Base-by-base conservation (phyloP, 2,888 invertebrate species). In the Acleris sparsana region DNA sequence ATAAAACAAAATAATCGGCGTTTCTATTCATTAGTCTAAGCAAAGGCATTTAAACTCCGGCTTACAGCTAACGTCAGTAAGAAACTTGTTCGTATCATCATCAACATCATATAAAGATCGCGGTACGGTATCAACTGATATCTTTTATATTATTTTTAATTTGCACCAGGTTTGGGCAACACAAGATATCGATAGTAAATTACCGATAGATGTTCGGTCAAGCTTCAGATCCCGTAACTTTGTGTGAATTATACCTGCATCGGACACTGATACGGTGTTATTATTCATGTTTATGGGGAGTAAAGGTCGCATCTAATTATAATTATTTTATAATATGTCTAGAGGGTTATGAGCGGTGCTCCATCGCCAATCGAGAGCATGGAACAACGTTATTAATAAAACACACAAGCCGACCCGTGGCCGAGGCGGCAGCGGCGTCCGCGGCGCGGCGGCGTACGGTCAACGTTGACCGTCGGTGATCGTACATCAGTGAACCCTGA, bases 361-460 rank as follows among this genome's bases (percentile, higher is more conserved):
- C 53, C 44, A 57, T 62, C 71, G 75, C 75, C 72, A 73, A 77
- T 76, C 74, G 73, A 68, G 63, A 70, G 70, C 71, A 70, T 63
- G 48, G 70, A 75, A 79, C 78, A 79, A 77, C 77, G 74, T 81
- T 79, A 79, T 82, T 79, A 80, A 80, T 80, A 82, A 82, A 81
- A 82, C 76, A 80, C 75, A 82, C 79, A 79, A 69, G 51, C 67
- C 75, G 78, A 78, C 77, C 77, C 70, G 73, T 71, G 73, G 71
- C 72, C 69, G 20, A 60, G 33, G 63, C 9, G 29, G 7, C 52
- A n/a, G n/a, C n/a, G n/a, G n/a, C n/a, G n/a, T n/a, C n/a, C 43
- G 53, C 62, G 75, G 39, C 70, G 74, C 75, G 78, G 80, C 87
- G 71, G 74, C 75, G 80, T 87, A 87, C 89, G 77, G 88, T 84